Base-by-base conservation (phyloP, 2,797 vertebrate species). In the Anableps anableps region DNA sequence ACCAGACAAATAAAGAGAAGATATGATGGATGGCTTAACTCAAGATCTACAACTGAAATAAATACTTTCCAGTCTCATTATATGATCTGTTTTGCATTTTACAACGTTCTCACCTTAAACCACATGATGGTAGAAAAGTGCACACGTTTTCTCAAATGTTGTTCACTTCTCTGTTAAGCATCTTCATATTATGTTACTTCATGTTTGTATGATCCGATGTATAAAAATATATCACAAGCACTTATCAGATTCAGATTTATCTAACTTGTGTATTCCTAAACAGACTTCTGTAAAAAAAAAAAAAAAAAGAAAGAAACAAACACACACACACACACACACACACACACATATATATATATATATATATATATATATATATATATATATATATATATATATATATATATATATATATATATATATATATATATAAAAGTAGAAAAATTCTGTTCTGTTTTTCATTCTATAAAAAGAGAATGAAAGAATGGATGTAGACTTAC, bases 41-140 rank as follows among this genome's bases (percentile, higher is more conserved):
- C 75, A 77, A 80, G 29, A 83, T 31, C 4, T 64, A 71, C 17
- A 70, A 79, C 23, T 75, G 31, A 38, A n/a, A 72, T 29, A 78
- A 78, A 79, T 0, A 60, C 5, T 45, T 66, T 47, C 10, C 1
- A 41, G 21, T 38, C 16, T 58, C 4, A 17, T 50, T 31, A 6
- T n/a, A 60, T 5, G 13, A 21, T 48, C 23, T 53, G 50, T 74
- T 62, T 72, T 29, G 64, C 31, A 77, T 43, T 29, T 38, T 3
- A 75, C 13, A 74, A 77, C 31, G 6, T 21, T 16, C 0, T 31
- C 14, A n/a, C 47, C 43, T 41, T 34, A 19, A 51, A 48, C 29
- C 73, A 74, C 29, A 53, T 11, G 29, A n/a, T 23, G n/a, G 7
- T 70, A 36, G 4, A n/a, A 71, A 79, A 34, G 0, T 36, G 38